phyloP scores from a whole-genome alignment of 2,113 vertebrate genomes.

The Eudyptes chrysolophus region DNA sequence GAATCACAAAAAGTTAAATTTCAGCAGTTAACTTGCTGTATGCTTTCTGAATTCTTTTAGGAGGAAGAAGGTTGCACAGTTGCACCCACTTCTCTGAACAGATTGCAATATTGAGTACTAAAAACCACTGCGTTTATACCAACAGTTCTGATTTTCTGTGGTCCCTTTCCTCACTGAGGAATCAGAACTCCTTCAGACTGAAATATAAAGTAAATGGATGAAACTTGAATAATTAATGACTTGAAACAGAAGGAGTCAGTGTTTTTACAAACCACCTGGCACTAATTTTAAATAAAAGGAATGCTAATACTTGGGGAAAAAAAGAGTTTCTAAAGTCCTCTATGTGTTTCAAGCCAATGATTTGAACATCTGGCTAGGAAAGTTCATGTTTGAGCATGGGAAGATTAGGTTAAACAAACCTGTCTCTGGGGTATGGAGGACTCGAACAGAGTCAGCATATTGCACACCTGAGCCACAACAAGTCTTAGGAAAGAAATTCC shows the following conservation, averaged over 20 bases:
- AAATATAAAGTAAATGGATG: constrained; percentile 43
- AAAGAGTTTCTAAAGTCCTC: background rate
- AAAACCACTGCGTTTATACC: background rate
- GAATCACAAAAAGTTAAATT: background rate
- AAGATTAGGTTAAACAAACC: constrained; percentile 22
- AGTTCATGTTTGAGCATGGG: background rate
- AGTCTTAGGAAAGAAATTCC: constrained; percentile 37
- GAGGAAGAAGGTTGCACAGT: background rate
- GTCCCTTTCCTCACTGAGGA: background rate
- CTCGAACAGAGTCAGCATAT: constrained; percentile 13
- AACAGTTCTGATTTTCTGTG: background rate
- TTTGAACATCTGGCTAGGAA: constrained; percentile 40
- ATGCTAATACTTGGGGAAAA: background rate
- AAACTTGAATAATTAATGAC: constrained; percentile 64
- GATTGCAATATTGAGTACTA: background rate
- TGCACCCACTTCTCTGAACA: background rate
- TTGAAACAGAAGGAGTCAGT: constrained; percentile 20
- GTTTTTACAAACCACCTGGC: constrained; percentile 47
- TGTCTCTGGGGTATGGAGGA: background rate
- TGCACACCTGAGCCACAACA: background rate
- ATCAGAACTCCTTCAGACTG: constrained; percentile 31
- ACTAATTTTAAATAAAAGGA: constrained; percentile 58
- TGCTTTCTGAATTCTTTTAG: background rate
- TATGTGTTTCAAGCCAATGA: constrained; percentile 32
- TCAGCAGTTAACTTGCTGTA: background rate